These are phyloP conservation scores for Sussaba pulchella DNA, from an alignment of 2,888 invertebrate species.

Conservation along the genomic window DNA sequence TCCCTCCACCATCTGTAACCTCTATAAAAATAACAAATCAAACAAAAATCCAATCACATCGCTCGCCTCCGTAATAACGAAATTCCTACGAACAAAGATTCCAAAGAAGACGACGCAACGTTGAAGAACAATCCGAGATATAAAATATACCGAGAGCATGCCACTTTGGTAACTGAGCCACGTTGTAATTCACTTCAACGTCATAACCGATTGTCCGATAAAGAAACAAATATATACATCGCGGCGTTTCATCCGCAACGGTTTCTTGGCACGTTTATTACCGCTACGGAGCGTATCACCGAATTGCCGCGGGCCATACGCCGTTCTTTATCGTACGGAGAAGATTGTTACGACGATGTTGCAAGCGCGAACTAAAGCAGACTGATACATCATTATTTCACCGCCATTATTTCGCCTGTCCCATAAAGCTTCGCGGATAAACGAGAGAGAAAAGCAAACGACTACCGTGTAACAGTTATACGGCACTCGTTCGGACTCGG, in stretches of 20 bases:
- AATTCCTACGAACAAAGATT: neutral
- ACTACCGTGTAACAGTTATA: conserved; percentile 9
- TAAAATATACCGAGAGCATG: neutral
- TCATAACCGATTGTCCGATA: conserved; percentile 16
- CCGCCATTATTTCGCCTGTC: conserved; percentile 68
- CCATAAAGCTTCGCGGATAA: conserved; percentile 64
- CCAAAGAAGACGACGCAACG: neutral
- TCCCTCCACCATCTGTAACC: neutral
- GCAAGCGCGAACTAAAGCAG: conserved; percentile 61
- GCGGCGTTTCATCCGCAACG: neutral
- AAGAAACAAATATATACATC: conserved; percentile 19
- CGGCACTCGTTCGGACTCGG: conserved; percentile 48
- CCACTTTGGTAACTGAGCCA: neutral
- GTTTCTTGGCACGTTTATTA: conserved; percentile 40
- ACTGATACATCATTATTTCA: conserved; percentile 67
- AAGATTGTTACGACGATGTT: conserved; percentile 36
- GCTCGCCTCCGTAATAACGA: too few relatives aligned
- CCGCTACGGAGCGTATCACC: neutral
- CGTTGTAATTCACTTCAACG: conserved; percentile 23
- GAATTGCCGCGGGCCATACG: neutral
- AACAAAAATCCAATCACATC: neutral
- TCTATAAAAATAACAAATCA: neutral
- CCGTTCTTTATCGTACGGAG: conserved; percentile 30
- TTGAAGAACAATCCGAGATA: neutral
- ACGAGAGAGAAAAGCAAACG: conserved; percentile 32